A percentile compares a stretch with the other conserved stretches of the same genome.
These are phyloP conservation scores for Stegana nigrithorax DNA, from an alignment of 2,888 invertebrate genomes.

Conservation along the genomic window DNA sequence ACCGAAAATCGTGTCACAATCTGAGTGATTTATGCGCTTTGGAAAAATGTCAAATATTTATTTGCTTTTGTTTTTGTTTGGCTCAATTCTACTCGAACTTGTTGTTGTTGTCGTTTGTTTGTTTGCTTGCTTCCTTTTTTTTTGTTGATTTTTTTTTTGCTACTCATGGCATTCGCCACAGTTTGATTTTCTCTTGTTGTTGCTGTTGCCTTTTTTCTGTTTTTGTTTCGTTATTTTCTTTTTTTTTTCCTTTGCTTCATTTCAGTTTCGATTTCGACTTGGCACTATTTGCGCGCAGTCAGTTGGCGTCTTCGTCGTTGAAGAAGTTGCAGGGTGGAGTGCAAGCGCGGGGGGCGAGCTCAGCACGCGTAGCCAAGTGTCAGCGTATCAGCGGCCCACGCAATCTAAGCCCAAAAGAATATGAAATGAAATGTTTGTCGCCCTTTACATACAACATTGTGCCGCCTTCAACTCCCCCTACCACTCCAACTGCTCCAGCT, in stretches of 20 bases:
- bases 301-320: no score
- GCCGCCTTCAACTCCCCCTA: not conserved
- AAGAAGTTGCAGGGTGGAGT: no score
- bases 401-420: not conserved
- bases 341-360: no score
- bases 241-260: no score
- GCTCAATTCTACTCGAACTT: not conserved
- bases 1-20: constrained; percentile 65
- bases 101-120: not conserved
- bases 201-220: not conserved
- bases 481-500: constrained; percentile 28
- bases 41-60: constrained; percentile 68
- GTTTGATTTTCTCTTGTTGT: no score
- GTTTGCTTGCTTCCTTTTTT: not conserved
- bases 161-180: no score
- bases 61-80: constrained; percentile 23
- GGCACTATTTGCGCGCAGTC: no score
- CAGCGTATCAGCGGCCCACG: not conserved
- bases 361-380: not conserved
- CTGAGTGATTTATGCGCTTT: constrained; percentile 68
- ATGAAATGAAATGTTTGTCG: not conserved
- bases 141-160: no score
- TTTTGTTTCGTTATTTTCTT: not conserved
- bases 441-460: not conserved
- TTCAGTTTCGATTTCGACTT: no score